phyloP scores from a whole-genome alignment of 2,888 invertebrate species.

The Hermaeophaga mercurialis region DNA sequence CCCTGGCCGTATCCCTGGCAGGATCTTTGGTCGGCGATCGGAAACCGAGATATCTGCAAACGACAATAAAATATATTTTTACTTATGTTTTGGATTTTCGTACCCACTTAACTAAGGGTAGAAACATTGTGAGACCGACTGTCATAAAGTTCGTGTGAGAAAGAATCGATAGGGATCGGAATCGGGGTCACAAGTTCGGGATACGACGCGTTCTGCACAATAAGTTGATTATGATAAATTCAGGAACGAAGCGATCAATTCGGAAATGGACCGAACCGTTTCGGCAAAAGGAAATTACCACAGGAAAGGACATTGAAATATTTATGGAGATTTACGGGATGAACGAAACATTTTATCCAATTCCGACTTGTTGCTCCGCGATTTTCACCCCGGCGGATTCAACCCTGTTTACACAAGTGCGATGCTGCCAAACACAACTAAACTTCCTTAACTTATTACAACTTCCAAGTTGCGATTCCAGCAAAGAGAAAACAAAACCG shows the following conservation, averaged over 20 bases:
- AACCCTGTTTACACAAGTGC: too few relatives aligned
- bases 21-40: conserved; percentile 8
- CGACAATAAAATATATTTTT: too few relatives aligned
- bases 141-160: too few relatives aligned
- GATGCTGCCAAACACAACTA: too few relatives aligned
- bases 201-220: conserved; percentile 3
- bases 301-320: conserved; percentile 22
- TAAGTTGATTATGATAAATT: conserved; percentile 20
- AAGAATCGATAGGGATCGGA: neutral
- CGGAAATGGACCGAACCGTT: conserved; percentile 19
- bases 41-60: conserved; percentile 11
- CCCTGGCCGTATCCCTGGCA: conserved; percentile 5
- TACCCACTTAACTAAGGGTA: too few relatives aligned
- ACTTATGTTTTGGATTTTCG: too few relatives aligned
- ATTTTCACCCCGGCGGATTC: too few relatives aligned
- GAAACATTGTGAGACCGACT: too few relatives aligned
- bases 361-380: conserved; percentile 23
- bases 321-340: conserved; percentile 16
- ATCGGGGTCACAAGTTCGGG: conserved; percentile 10
- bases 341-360: conserved; percentile 8
- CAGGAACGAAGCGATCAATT: conserved; percentile 13
- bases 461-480: too few relatives aligned
- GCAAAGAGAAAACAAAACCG: too few relatives aligned
- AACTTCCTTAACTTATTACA: too few relatives aligned
- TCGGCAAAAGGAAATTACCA: conserved; percentile 23